These are phyloP conservation scores for Rhinolophus ferrumequinum DNA, from an alignment of 2,113 vertebrate genomes.

Conservation along the genomic window DNA sequence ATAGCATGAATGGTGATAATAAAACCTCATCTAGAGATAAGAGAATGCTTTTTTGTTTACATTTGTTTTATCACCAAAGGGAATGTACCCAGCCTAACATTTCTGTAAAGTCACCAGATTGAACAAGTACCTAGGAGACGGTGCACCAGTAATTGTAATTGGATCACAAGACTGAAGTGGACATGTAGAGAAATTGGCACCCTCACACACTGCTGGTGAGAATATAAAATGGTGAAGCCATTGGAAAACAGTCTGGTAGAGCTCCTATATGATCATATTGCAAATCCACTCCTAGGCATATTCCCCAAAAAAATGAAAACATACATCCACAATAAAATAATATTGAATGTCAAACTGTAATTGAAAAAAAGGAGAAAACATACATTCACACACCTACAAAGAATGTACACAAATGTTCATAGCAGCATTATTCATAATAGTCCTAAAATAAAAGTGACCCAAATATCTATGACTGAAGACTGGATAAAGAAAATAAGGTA, in stretches of 20 bases:
- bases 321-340: neutral
- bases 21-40: neutral
- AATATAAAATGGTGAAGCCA: neutral
- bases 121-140: neutral
- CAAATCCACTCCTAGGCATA: neutral
- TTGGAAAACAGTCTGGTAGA: neutral
- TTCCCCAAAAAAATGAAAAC: neutral
- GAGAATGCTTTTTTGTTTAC: neutral
- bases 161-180: neutral
- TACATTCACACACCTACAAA: neutral
- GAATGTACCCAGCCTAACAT: neutral
- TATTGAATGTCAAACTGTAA: too few species aligned
- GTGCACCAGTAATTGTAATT: neutral
- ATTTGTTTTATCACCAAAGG: slow-evolving; percentile 12
- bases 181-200: neutral
- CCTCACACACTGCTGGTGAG: neutral
- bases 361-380: neutral
- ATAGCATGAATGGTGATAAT: neutral
- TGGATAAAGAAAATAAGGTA: neutral
- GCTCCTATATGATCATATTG: neutral
- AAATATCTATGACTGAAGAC: neutral
- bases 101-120: neutral
- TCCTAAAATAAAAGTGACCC: neutral
- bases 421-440: neutral
- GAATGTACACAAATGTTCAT: neutral